Conservation (phyloP, 2,888 invertebrate genomes). For the Ditylenchus weischeri region DNA sequence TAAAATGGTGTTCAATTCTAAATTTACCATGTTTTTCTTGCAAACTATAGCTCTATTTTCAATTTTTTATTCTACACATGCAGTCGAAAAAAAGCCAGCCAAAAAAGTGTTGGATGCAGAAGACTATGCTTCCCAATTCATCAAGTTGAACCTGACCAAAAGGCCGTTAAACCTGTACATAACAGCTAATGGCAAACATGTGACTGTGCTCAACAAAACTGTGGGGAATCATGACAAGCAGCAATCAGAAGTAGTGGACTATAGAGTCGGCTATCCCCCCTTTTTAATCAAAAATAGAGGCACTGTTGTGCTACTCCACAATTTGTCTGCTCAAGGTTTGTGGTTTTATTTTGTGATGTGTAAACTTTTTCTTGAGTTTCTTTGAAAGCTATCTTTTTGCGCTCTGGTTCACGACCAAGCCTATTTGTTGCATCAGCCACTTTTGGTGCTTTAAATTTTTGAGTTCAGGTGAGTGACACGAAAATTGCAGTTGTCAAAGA, state of each 20-base stretch:
- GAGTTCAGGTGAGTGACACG: too few species aligned
- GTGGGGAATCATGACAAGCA: conserved; percentile 2
- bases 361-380: too few species aligned
- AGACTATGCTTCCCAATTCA: conserved; percentile 14
- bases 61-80: neutral
- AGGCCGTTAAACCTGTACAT: conserved; percentile 40
- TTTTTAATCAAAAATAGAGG: conserved; percentile 38
- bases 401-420: too few species aligned
- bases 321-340: conserved; percentile 5
- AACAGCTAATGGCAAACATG: conserved; percentile 38
- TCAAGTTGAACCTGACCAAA: conserved; percentile 31
- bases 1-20: neutral
- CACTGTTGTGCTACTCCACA: conserved; percentile 22
- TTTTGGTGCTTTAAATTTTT: too few species aligned
- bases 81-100: conserved; percentile 8
- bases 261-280: conserved; percentile 26
- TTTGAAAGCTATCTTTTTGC: too few species aligned
- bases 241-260: conserved; percentile 6
- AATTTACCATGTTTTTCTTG: neutral
- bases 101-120: neutral
- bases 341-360: too few species aligned
- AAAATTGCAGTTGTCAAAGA: too few species aligned
- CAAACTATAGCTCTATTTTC: neutral
- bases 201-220: conserved; percentile 26
- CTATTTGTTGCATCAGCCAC: too few species aligned